Base-by-base conservation (phyloP, 2,797 vertebrate genomes). In the Hypotaenidia philippensis region DNA sequence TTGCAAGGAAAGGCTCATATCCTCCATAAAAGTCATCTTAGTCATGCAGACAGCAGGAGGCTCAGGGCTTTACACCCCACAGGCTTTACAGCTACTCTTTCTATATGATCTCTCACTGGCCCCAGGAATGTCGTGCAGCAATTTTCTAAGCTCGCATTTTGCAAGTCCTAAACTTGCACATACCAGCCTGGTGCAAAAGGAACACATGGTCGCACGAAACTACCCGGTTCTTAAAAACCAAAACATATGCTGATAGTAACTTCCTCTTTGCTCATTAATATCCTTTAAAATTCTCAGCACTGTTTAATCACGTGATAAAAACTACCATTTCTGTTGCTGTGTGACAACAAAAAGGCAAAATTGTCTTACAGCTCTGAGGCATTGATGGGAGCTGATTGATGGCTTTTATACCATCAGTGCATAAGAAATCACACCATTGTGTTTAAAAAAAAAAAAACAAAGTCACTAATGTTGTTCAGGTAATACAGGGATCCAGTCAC, bases 251-350 rank as follows among this genome's bases (percentile, higher is more conserved):
- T 79, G 63, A 60, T 45, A 64, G 40, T 53, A 79, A 60, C 85
- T 95, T 96, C 94, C 84, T 80, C 93, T 92, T 66, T 32, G 66
- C 77, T 74, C 70, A 77, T 84, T 84, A 79, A 87, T 82, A 81
- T 26, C 34, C 49, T 89, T 90, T 68, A 82, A 77, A 85, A 36
- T 68, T 41, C 91, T 77, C 80, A 55, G 44, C 45, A 23, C 29
- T 47, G 13, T 36, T 84, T 10, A 53, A 71, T 18, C 75, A 27
- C 22, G 50, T 88, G 80, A 91, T 56, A 23, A 83, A 79, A 91
- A 78, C 7, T 5, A 69, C 38, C 3, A 0, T 74, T 81, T 41
- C 57, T 94, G 40, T 41, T 83, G 61, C 79, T 40, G 10, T 15
- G 59, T 11, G 32, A 89, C 93, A 55, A 79, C 50, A 25, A 34